A percentile compares a stretch with the other conserved stretches of the same genome.
phyloP scores from a whole-genome alignment of 1,140 invertebrate species.

The Trachymyrmex cornetzi region DNA sequence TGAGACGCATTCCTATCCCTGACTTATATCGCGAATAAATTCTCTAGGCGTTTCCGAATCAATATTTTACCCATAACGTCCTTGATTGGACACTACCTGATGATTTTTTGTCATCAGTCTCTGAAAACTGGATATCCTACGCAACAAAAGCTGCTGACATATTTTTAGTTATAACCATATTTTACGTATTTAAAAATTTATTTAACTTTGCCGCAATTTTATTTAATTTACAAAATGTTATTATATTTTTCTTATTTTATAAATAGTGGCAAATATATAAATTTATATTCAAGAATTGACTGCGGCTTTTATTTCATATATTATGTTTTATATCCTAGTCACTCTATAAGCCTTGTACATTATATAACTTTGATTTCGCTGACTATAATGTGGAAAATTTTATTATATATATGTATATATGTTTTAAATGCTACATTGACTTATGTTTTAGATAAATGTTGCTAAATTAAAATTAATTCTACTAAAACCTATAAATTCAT shows the following conservation, averaged over 20 bases:
- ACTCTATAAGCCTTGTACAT: background rate
- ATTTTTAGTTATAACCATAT: background rate
- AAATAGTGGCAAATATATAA: background rate
- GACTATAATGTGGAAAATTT: background rate
- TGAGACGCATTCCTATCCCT: slow-evolving; percentile 34
- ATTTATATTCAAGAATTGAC: background rate
- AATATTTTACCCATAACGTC: slow-evolving; percentile 15
- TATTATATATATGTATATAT: background rate
- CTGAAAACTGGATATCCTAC: background rate
- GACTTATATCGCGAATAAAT: slow-evolving; percentile 23
- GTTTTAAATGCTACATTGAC: background rate
- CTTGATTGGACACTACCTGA: slow-evolving; percentile 20
- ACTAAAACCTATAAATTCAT: background rate
- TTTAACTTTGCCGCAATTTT: background rate
- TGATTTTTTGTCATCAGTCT: background rate
- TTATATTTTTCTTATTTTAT: background rate
- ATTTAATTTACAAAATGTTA: slow-evolving; percentile 7
- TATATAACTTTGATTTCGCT: slow-evolving; percentile 9
- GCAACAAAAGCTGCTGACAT: background rate
- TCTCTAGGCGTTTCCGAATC: slow-evolving; percentile 31
- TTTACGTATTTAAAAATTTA: background rate
- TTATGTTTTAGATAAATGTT: background rate
- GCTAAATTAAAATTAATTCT: slow-evolving; percentile 17
- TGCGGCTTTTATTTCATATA: background rate
- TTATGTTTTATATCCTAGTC: background rate